A percentile compares a stretch with the other conserved stretches of the same genome.
Conservation (phyloP, 1,140 invertebrate species). For the Hycleus phaleratus region DNA sequence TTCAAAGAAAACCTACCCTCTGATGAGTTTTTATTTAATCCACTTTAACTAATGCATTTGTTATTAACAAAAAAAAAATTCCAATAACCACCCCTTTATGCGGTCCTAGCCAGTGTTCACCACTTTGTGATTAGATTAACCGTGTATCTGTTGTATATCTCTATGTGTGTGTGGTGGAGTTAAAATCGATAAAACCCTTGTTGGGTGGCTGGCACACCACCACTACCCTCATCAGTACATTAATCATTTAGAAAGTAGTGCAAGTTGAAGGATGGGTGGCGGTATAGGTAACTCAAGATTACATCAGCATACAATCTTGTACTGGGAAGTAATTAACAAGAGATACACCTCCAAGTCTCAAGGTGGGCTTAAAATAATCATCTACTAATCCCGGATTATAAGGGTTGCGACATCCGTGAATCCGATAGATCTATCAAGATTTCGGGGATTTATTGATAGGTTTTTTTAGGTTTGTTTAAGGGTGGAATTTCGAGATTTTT, state of each 20-base stretch:
- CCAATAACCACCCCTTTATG: not conserved
- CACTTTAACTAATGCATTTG: conserved; percentile 17
- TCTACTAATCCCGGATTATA: conserved; percentile 15
- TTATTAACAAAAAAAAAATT: conserved; percentile 5
- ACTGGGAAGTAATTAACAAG: conserved; percentile 22
- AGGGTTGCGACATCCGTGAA: conserved; percentile 1
- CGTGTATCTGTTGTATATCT: no score
- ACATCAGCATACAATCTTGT: conserved; percentile 8
- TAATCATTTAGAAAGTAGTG: conserved; percentile 10
- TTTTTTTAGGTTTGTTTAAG: conserved; percentile 1
- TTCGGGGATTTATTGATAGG: no score
- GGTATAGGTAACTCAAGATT: conserved; percentile 16
- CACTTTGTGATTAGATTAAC: no score
- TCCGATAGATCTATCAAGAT: conserved; percentile 20
- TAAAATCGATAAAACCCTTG: no score
- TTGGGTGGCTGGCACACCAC: not conserved
- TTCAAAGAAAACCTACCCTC: no score
- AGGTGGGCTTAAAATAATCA: conserved; percentile 17
- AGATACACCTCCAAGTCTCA: not conserved
- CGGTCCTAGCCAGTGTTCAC: no score
- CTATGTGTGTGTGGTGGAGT: no score
- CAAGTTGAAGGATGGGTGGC: not conserved
- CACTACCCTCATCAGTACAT: not conserved
- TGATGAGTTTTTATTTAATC: conserved; percentile 14
- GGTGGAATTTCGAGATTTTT: not conserved